These are phyloP conservation scores for Naso thynnoides DNA, from an alignment of 2,797 vertebrate genomes.

Conservation along the genomic window DNA sequence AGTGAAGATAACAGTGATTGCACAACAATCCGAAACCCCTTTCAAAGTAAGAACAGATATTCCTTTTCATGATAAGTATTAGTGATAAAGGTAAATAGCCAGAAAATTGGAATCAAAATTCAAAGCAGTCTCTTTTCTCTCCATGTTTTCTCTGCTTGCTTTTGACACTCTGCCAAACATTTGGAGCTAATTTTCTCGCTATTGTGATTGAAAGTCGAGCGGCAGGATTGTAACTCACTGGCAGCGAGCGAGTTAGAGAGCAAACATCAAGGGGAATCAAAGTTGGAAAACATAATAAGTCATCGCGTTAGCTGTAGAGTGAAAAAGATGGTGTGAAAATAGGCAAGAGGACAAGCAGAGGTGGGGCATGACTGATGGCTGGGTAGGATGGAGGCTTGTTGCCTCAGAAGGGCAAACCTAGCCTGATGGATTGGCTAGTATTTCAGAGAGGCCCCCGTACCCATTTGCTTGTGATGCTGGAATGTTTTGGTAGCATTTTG, in stretches of 20 bases:
- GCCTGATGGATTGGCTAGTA: slow-evolving; percentile 80
- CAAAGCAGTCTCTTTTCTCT: slow-evolving; percentile 25
- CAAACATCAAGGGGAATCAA: slow-evolving; percentile 79
- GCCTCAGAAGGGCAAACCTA: slow-evolving; percentile 81
- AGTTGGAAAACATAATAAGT: slow-evolving; percentile 82
- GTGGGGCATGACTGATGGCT: slow-evolving; percentile 81
- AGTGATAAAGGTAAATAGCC: slow-evolving; percentile 71
- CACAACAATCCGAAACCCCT: slow-evolving; percentile 21
- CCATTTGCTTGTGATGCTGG: slow-evolving; percentile 66
- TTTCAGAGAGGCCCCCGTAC: slow-evolving; percentile 61
- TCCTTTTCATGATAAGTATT: slow-evolving; percentile 49
- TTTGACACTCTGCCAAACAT: slow-evolving; percentile 81
- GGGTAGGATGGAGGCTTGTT: slow-evolving; percentile 69
- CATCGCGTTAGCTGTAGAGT: slow-evolving; percentile 71
- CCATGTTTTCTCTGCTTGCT: slow-evolving; percentile 42
- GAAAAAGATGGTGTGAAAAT: slow-evolving; percentile 81
- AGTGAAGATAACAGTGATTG: slow-evolving; percentile 13
- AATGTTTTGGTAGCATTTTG: slow-evolving; percentile 55
- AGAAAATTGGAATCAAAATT: slow-evolving; percentile 53
- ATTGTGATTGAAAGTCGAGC: slow-evolving; percentile 77
- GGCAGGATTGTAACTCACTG: slow-evolving; percentile 80
- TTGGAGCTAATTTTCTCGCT: slow-evolving; percentile 84
- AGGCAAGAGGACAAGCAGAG: slow-evolving; percentile 77
- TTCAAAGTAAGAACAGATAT: slow-evolving; percentile 44
- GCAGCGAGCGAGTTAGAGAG: slow-evolving; percentile 70